Conservation (phyloP, 1,140 invertebrate genomes). For the Wiebesia pumilae region DNA sequence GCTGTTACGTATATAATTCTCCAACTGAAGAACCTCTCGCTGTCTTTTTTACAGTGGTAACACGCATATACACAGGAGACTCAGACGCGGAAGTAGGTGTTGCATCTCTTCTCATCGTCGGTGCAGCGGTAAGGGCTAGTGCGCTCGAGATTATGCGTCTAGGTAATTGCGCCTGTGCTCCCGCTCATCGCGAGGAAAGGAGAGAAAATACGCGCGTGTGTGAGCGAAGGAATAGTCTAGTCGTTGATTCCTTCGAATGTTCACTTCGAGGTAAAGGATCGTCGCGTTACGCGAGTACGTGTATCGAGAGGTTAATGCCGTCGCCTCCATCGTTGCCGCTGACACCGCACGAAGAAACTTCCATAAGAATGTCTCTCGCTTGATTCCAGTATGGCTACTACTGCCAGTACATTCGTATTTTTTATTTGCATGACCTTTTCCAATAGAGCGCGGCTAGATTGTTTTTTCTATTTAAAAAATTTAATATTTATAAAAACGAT, state of each 20-base stretch:
- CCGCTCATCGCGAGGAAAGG: background rate
- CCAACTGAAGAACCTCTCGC: background rate
- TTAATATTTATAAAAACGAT: too few species aligned
- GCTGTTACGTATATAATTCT: background rate
- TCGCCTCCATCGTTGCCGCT: background rate
- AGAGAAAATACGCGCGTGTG: background rate
- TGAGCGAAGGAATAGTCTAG: constrained; percentile 27
- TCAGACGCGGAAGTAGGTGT: constrained; percentile 34
- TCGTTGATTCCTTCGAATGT: constrained; percentile 22
- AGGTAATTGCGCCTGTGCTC: constrained; percentile 33
- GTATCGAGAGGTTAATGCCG: constrained; percentile 12
- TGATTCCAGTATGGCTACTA: constrained; percentile 20
- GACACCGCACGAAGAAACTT: background rate
- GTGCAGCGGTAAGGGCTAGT: background rate
- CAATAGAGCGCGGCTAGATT: too few species aligned
- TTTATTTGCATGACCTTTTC: background rate
- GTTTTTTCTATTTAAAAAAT: too few species aligned
- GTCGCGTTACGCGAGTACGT: background rate
- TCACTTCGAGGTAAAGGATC: too few species aligned
- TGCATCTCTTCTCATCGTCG: background rate
- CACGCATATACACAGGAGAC: background rate
- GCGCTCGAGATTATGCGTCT: constrained; percentile 33
- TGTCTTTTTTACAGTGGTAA: background rate
- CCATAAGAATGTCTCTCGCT: background rate
- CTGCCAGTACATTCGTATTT: background rate